Evolutionary conservation across 2,888 invertebrate genomes (phyloP).

Genomic region (Caenorhabditis becei): DNA sequence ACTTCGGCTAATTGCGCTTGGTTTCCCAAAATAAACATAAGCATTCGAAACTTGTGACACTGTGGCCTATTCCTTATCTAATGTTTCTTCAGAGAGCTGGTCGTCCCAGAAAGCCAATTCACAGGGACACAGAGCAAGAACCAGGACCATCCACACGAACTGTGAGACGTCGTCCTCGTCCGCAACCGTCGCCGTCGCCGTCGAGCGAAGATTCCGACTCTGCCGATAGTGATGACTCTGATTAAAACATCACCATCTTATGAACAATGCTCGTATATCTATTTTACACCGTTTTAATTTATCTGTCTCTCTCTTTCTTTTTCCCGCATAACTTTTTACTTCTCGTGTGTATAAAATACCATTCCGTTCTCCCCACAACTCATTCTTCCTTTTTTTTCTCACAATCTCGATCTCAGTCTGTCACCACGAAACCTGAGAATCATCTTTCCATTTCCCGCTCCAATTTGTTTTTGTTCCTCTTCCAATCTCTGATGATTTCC

Average conservation of each 20-base stretch:
- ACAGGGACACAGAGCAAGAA: background rate
- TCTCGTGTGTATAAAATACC: conserved; percentile 5
- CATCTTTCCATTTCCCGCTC: background rate
- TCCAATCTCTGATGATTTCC: conserved; percentile 21
- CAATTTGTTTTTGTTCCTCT: conserved; percentile 22
- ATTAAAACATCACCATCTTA: background rate
- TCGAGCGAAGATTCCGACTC: too few relatives aligned
- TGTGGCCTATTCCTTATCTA: background rate
- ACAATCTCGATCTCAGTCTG: background rate
- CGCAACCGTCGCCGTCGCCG: background rate
- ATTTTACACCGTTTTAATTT: conserved; percentile 3
- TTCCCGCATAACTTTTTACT: background rate
- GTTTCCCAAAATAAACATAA: conserved; percentile 8
- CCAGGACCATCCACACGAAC: conserved; percentile 2
- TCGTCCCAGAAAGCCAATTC: conserved; percentile 29
- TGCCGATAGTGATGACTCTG: background rate
- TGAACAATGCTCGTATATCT: too few relatives aligned
- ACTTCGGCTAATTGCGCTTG: conserved; percentile 31
- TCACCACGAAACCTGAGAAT: conserved; percentile 36
- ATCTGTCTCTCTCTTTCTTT: background rate
- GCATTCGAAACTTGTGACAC: background rate
- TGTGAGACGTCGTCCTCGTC: conserved; percentile 11
- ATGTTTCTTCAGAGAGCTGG: conserved; percentile 16
- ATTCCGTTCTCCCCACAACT: conserved; percentile 3
- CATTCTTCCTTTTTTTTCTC: background rate